Percentiles rank a stretch among this genome's conserved stretches.
phyloP scores from a whole-genome alignment of 2,113 vertebrate species.

The Sapayoa aenigma region DNA sequence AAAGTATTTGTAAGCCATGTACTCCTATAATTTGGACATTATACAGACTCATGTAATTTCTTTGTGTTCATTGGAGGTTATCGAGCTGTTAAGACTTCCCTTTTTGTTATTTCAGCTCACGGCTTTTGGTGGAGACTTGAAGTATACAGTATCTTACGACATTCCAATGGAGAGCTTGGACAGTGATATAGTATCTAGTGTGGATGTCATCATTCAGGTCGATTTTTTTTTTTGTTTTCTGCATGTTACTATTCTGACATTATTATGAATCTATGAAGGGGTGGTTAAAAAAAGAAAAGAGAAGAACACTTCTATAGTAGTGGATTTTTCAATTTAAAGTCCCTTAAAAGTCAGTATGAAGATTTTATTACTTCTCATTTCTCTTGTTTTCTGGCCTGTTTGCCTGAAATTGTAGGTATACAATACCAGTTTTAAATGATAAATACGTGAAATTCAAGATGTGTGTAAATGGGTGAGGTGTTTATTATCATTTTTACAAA shows the following conservation, averaged over 20 bases:
- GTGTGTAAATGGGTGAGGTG: not conserved
- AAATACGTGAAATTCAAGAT: not conserved
- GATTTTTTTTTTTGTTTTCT: not conserved
- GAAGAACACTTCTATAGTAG: not conserved
- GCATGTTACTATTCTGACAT: not conserved
- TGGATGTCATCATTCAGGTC: conserved; percentile 84
- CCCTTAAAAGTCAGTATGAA: not conserved
- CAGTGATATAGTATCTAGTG: conserved; percentile 69
- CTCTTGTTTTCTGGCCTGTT: not conserved
- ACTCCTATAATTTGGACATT: not conserved
- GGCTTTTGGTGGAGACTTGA: conserved; percentile 80
- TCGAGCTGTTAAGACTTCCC: rapidly evolving
- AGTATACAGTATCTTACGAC: conserved; percentile 79
- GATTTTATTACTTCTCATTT: not conserved
- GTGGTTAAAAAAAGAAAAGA: not conserved
- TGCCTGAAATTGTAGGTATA: not conserved
- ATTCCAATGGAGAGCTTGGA: conserved; percentile 74
- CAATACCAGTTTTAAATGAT: not conserved
- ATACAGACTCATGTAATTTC: not conserved
- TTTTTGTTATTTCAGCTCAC: conserved; percentile 74
- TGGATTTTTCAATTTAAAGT: not conserved
- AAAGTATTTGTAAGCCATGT: not conserved
- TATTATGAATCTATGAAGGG: not conserved
- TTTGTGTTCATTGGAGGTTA: not conserved
- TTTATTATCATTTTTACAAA: not conserved